Conservation (phyloP, 2,888 invertebrate species). For the Erebia epiphron region DNA sequence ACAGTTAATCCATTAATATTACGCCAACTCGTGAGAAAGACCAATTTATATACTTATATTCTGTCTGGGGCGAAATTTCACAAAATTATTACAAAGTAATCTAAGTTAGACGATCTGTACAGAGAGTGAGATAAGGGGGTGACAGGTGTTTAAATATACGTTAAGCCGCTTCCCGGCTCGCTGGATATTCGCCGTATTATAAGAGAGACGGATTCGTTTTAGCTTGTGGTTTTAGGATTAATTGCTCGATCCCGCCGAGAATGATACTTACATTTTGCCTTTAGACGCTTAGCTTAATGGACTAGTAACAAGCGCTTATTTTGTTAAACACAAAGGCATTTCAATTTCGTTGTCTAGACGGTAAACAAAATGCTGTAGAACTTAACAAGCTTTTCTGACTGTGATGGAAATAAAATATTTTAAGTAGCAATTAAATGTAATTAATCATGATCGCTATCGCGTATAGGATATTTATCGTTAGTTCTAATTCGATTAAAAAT, state of each 20-base stretch:
- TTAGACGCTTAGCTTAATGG: slow-evolving; percentile 40
- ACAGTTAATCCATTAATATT: slow-evolving; percentile 62
- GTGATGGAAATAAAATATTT: slow-evolving; percentile 3
- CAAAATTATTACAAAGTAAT: slow-evolving; percentile 79
- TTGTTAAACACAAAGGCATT: slow-evolving; percentile 20
- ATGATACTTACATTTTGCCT: slow-evolving; percentile 42
- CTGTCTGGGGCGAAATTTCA: slow-evolving; percentile 67
- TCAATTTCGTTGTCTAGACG: slow-evolving; percentile 14
- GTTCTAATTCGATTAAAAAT: slow-evolving; percentile 61
- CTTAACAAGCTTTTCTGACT: not conserved
- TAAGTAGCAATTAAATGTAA: not conserved
- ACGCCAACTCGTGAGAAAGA: slow-evolving; percentile 65
- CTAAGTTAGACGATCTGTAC: slow-evolving; percentile 71
- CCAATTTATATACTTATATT: slow-evolving; percentile 67
- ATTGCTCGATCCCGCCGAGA: slow-evolving; percentile 50
- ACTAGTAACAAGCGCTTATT: slow-evolving; percentile 34
- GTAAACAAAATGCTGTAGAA: slow-evolving; percentile 2
- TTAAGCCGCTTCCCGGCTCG: slow-evolving; percentile 55
- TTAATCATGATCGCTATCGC: not conserved
- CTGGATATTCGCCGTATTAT: slow-evolving; percentile 60
- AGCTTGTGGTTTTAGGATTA: slow-evolving; percentile 61
- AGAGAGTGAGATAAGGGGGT: slow-evolving; percentile 59
- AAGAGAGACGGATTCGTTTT: slow-evolving; percentile 56
- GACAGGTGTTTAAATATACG: slow-evolving; percentile 77
- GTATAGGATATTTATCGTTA: slow-evolving; percentile 40